Evolutionary conservation across 2,113 vertebrate genomes (phyloP).

Genomic region (Taxidea taxus): DNA sequence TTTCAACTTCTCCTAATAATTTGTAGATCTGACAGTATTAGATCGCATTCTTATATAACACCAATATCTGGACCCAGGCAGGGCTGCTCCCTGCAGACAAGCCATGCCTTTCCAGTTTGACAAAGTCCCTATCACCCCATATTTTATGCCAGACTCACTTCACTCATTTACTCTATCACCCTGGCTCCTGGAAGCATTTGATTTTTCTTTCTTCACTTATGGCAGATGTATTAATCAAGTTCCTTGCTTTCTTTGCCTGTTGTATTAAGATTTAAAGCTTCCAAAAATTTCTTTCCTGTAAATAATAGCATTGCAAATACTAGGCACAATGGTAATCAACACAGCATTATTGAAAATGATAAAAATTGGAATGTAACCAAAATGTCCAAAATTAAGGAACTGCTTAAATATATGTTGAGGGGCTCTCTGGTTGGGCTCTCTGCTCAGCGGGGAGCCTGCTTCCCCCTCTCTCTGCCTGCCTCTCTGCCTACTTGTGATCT

Average conservation of each 20-base stretch:
- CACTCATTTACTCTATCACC: neutral
- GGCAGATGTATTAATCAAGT: neutral
- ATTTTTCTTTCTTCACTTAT: slow-evolving; percentile 4
- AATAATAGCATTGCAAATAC: neutral
- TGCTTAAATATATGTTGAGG: neutral
- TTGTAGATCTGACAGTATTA: slow-evolving; percentile 35
- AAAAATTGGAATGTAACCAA: slow-evolving; percentile 4
- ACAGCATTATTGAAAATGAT: slow-evolving; percentile 20
- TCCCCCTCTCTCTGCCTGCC: too few species aligned
- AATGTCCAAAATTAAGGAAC: neutral
- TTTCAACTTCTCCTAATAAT: slow-evolving; percentile 35
- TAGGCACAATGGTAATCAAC: neutral
- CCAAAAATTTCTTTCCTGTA: neutral
- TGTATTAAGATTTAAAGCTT: neutral
- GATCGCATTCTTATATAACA: neutral
- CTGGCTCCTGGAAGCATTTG: neutral
- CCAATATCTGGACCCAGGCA: neutral
- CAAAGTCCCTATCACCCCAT: neutral
- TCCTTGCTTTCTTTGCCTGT: neutral
- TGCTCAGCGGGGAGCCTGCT: too few species aligned
- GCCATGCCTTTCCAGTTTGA: slow-evolving; percentile 8
- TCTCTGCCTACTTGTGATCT: too few species aligned
- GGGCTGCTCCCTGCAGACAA: slow-evolving; percentile 45
- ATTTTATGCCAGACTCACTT: neutral
- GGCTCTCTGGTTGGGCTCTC: too few species aligned